A percentile compares a stretch with the other conserved stretches of the same genome.
These are phyloP conservation scores for Tragopan temminckii DNA, from an alignment of 2,797 vertebrate species.

Conservation along the genomic window DNA sequence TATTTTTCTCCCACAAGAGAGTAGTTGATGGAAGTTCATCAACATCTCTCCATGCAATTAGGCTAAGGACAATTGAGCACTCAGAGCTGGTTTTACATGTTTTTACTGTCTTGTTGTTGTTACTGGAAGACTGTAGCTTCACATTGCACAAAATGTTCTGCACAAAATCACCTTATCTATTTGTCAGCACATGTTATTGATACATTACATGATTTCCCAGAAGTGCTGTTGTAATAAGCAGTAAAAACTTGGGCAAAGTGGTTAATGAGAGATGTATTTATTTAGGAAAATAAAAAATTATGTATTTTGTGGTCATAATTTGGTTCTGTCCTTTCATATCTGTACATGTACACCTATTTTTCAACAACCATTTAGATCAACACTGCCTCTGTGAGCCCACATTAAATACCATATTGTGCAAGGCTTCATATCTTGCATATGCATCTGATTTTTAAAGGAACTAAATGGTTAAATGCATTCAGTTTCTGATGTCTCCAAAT, in stretches of 20 bases:
- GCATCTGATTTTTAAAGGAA: not conserved
- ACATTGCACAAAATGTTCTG: not conserved
- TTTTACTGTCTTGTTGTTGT: not conserved
- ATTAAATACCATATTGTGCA: not conserved
- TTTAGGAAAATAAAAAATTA: not conserved
- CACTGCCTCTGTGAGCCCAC: not conserved
- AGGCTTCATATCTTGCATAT: not conserved
- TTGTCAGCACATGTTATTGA: not conserved
- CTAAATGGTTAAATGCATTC: not conserved
- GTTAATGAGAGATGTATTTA: not conserved
- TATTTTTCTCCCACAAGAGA: not conserved
- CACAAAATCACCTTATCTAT: not conserved
- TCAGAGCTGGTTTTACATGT: not conserved
- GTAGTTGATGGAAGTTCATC: not conserved
- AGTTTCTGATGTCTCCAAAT: not conserved
- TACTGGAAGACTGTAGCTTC: not conserved
- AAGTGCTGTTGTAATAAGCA: not conserved
- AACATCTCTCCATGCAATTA: not conserved
- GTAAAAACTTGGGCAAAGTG: not conserved
- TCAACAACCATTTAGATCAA: not conserved
- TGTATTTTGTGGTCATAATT: not conserved
- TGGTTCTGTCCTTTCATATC: accelerated
- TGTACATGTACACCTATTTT: not conserved
- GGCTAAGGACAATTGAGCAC: not conserved
- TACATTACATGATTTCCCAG: not conserved